Percentiles rank a stretch among this genome's conserved stretches.
Conservation (phyloP, 2,113 vertebrate genomes). For the Callocephalon fimbriatum region DNA sequence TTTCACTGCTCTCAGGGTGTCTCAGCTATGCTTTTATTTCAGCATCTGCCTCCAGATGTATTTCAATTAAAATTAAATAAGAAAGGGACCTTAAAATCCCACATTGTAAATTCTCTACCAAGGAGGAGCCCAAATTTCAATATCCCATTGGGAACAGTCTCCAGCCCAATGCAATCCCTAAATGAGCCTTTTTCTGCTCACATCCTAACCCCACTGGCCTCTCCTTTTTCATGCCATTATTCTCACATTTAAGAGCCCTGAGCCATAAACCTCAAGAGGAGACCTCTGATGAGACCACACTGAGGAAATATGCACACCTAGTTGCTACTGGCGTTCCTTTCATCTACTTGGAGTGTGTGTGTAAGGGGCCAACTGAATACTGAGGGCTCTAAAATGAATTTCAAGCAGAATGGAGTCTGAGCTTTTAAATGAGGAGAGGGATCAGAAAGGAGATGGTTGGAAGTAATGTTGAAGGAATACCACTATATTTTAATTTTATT, state of each 20-base stretch:
- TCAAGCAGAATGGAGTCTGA: background rate
- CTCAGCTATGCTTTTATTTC: background rate
- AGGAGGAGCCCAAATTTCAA: background rate
- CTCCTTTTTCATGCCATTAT: background rate
- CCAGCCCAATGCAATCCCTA: background rate
- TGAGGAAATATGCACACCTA: background rate
- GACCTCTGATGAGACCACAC: background rate
- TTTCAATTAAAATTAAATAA: background rate
- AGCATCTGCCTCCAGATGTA: background rate
- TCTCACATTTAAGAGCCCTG: background rate
- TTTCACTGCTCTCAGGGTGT: background rate
- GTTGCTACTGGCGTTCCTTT: background rate
- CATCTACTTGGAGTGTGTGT: background rate
- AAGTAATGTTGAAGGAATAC: background rate
- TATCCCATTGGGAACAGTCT: background rate
- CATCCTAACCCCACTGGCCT: background rate
- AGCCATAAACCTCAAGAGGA: background rate
- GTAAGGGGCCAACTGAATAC: background rate
- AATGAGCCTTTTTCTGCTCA: background rate
- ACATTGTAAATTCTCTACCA: accelerated
- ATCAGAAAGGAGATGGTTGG: background rate
- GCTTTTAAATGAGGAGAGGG: background rate
- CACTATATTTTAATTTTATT: background rate
- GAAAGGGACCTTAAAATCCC: background rate
- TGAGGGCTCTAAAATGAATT: background rate